Percentiles rank a stretch among this genome's conserved stretches.
These are phyloP conservation scores for Perca schrenkii DNA, from an alignment of 2,113 vertebrate genomes.

Conservation along the genomic window DNA sequence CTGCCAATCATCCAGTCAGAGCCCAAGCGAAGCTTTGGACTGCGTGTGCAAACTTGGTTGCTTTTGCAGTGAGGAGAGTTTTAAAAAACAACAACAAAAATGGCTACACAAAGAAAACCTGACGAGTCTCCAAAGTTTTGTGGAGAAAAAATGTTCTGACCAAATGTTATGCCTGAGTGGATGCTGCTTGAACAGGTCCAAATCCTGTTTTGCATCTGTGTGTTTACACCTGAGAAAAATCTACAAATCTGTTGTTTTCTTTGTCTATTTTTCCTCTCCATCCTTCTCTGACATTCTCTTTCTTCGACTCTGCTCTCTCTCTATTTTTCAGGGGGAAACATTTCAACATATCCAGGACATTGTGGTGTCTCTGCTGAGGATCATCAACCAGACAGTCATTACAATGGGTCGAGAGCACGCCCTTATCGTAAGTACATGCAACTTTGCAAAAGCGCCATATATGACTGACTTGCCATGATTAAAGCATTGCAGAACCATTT, in stretches of 20 bases:
- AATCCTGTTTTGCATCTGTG: slow-evolving; percentile 2
- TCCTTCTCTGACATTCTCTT: slow-evolving; percentile 15
- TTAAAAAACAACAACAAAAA: slow-evolving; percentile 1
- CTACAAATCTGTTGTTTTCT: slow-evolving; percentile 22
- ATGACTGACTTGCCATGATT: neutral
- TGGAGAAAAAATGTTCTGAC: neutral
- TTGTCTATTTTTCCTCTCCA: slow-evolving; percentile 16
- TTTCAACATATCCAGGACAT: slow-evolving; percentile 94
- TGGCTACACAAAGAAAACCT: slow-evolving; percentile 20
- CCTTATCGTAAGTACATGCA: slow-evolving; percentile 90
- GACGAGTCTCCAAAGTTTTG: slow-evolving; percentile 10
- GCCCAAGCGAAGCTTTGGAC: slow-evolving; percentile 8
- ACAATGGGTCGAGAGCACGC: slow-evolving; percentile 92
- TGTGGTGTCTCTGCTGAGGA: slow-evolving; percentile 90
- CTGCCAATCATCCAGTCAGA: neutral
- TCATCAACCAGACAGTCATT: slow-evolving; percentile 93
- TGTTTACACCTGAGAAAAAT: slow-evolving; percentile 14
- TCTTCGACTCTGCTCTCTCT: slow-evolving; percentile 10
- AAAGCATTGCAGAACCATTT: neutral
- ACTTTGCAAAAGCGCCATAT: neutral
- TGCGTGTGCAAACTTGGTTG: neutral
- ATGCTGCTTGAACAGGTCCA: neutral
- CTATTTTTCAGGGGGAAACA: slow-evolving; percentile 86
- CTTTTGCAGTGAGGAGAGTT: slow-evolving; percentile 20
- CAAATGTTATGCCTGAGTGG: slow-evolving; percentile 1